These are phyloP conservation scores for Parnassius glacialis DNA, from an alignment of 2,888 invertebrate genomes.

Conservation along the genomic window DNA sequence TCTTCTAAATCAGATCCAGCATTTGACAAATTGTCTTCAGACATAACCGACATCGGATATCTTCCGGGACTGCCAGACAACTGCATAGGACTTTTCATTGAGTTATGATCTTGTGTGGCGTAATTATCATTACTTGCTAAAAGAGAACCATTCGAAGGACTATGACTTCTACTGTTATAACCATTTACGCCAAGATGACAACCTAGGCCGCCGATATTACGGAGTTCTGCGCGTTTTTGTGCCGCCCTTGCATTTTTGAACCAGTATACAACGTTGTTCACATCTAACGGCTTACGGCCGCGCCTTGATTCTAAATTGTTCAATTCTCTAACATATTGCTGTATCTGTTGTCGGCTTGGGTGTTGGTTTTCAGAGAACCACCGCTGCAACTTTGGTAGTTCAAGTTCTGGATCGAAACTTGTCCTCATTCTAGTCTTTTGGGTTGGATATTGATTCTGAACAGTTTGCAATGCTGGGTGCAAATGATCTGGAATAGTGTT, in stretches of 20 bases:
- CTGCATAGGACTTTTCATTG: slow-evolving; percentile 84
- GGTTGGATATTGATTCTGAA: slow-evolving; percentile 88
- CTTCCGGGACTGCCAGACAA: slow-evolving; percentile 77
- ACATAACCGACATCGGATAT: slow-evolving; percentile 84
- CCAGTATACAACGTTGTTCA: slow-evolving; percentile 98
- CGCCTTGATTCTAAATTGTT: slow-evolving; percentile 95
- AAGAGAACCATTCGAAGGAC: slow-evolving; percentile 83
- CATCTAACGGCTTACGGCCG: slow-evolving; percentile 95
- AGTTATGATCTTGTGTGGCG: slow-evolving; percentile 77
- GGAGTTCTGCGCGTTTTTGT: slow-evolving; percentile 93
- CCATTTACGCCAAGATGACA: slow-evolving; percentile 84
- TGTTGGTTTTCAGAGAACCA: slow-evolving; percentile 99
- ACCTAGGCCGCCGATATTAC: slow-evolving; percentile 81
- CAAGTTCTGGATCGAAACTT: slow-evolving; percentile 97
- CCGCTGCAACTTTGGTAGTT: slow-evolving; percentile 96
- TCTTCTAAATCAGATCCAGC: slow-evolving; percentile 85
- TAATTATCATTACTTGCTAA: slow-evolving; percentile 82
- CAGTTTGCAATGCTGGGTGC: slow-evolving; percentile 88
- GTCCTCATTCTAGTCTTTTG: slow-evolving; percentile 97
- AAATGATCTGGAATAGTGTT: slow-evolving; percentile 78
- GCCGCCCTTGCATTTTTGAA: slow-evolving; percentile 99
- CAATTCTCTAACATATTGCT: slow-evolving; percentile 95
- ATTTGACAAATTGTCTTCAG: slow-evolving; percentile 84
- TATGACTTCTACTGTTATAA: slow-evolving; percentile 83
- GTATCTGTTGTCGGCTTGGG: slow-evolving; percentile 97